These are phyloP conservation scores for Helicoverpa zea DNA, from an alignment of 1,140 invertebrate species.

Conservation along the genomic window DNA sequence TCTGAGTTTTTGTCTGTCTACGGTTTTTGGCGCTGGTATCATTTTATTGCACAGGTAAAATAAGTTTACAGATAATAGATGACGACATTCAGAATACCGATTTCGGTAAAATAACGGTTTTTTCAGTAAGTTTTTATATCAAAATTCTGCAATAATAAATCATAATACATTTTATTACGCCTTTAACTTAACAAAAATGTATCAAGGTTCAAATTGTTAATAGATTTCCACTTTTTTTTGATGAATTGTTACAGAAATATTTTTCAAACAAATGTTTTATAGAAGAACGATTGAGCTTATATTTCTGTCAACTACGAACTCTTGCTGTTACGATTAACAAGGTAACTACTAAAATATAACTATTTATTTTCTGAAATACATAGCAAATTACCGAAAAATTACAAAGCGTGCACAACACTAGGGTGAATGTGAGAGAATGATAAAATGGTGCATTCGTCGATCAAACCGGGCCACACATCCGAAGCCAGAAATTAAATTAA, in stretches of 20 bases:
- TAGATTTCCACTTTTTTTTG: too few species aligned
- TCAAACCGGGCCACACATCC: slow-evolving; percentile 85
- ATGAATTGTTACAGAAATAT: too few species aligned
- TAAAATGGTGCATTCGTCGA: slow-evolving; percentile 86
- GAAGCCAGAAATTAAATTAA: slow-evolving; percentile 87
- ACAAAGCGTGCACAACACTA: slow-evolving; percentile 66
- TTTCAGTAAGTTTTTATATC: too few species aligned
- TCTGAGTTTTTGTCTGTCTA: too few species aligned
- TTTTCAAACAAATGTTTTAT: too few species aligned
- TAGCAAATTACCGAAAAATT: slow-evolving; percentile 11
- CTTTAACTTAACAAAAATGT: too few species aligned
- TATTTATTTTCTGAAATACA: slow-evolving; percentile 5
- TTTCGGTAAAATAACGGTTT: neutral
- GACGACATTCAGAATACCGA: neutral
- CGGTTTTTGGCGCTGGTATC: neutral
- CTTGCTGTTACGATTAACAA: neutral
- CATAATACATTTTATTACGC: too few species aligned
- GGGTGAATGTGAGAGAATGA: slow-evolving; percentile 83
- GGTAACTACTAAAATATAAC: neutral
- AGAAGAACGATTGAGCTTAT: too few species aligned
- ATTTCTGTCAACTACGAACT: neutral
- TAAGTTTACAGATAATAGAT: neutral
- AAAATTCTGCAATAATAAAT: neutral
- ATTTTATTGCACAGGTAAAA: neutral
- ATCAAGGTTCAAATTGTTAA: too few species aligned